Evolutionary conservation across 1,140 invertebrate species (phyloP).

Genomic region (Diprion similis): DNA sequence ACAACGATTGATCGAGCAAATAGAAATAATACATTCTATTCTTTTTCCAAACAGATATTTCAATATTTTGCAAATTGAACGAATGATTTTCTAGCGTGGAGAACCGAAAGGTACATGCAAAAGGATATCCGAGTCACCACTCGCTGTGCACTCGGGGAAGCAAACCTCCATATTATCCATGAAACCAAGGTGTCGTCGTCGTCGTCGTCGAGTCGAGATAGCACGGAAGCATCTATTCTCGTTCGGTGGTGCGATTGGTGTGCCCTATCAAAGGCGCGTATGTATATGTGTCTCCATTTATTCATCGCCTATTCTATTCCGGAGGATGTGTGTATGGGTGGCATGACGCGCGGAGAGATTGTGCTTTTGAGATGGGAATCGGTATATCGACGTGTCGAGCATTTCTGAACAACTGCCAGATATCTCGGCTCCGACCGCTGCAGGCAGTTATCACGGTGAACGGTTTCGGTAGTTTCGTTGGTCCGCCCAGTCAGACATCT

Average conservation of each 20-base stretch:
- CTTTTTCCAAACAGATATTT: too few relatives aligned
- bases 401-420: constrained; percentile 4
- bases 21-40: too few relatives aligned
- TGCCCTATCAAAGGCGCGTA: neutral
- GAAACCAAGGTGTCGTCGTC: too few relatives aligned
- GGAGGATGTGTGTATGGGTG: neutral
- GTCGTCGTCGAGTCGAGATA: neutral
- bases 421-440: neutral
- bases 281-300: neutral
- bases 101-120: too few relatives aligned
- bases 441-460: neutral
- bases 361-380: constrained; percentile 2
- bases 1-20: too few relatives aligned
- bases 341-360: neutral
- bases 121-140: too few relatives aligned
- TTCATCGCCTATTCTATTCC: neutral
- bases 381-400: constrained; percentile 6
- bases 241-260: too few relatives aligned
- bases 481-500: neutral
- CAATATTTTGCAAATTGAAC: too few relatives aligned
- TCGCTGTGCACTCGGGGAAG: too few relatives aligned
- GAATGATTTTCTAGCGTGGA: too few relatives aligned
- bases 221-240: too few relatives aligned
- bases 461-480: neutral
- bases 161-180: too few relatives aligned